These are phyloP conservation scores for Alethe castanea DNA, from an alignment of 2,113 vertebrate genomes.

Conservation along the genomic window DNA sequence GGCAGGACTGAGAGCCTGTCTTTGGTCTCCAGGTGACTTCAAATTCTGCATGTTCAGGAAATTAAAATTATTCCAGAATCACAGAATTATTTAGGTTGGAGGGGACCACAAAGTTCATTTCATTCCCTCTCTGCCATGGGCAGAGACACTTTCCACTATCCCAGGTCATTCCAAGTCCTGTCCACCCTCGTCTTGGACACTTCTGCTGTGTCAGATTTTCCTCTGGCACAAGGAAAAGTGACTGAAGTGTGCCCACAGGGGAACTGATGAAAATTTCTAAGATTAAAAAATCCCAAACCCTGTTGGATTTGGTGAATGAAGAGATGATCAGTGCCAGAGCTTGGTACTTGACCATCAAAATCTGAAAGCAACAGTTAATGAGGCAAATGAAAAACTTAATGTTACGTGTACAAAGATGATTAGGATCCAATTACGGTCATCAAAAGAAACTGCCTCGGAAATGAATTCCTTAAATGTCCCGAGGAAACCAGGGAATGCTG, in stretches of 20 bases:
- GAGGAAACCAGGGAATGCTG: neutral
- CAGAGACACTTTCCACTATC: neutral
- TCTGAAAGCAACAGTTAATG: constrained; percentile 20
- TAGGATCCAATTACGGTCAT: neutral
- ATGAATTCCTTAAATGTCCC: neutral
- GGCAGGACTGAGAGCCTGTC: neutral
- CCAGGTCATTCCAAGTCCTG: neutral
- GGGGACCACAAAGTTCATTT: neutral
- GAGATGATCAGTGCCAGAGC: neutral
- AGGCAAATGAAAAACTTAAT: constrained; percentile 44
- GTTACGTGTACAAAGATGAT: constrained; percentile 10
- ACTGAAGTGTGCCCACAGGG: neutral
- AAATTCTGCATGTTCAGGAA: neutral
- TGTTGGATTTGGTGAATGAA: neutral
- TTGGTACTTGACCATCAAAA: neutral
- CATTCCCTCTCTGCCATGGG: neutral
- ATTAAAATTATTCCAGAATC: neutral
- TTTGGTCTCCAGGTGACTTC: neutral
- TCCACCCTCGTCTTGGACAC: neutral
- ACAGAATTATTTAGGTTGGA: neutral
- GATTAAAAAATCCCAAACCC: neutral
- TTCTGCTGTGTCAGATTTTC: neutral
- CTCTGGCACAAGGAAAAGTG: neutral
- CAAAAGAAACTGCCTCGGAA: constrained; percentile 14
- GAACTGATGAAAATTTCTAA: neutral